Conservation (phyloP, 2,888 invertebrate species). For the Synergus gifuensis region DNA sequence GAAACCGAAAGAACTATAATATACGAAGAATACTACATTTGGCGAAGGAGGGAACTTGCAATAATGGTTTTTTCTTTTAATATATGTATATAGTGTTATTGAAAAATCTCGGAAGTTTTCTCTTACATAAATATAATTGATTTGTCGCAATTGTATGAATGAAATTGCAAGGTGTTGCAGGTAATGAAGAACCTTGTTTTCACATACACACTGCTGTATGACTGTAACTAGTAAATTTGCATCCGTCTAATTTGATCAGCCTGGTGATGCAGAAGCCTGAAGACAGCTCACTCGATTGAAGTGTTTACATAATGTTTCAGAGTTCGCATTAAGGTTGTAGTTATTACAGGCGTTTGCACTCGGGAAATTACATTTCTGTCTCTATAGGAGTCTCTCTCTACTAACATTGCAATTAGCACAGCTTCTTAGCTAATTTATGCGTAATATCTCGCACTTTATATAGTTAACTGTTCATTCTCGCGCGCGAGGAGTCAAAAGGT, state of each 20-base stretch:
- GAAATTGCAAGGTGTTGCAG: neutral
- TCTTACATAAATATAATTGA: neutral
- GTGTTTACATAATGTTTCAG: constrained; percentile 26
- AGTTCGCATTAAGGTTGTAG: constrained; percentile 11
- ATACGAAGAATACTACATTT: constrained; percentile 8
- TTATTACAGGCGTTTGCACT: constrained; percentile 6
- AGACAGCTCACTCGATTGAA: constrained; percentile 10
- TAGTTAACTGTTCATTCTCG: neutral
- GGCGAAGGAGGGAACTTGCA: neutral
- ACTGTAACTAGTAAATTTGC: constrained; percentile 26
- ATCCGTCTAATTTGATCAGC: constrained; percentile 36
- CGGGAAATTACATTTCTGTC: constrained; percentile 11
- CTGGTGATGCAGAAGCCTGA: neutral
- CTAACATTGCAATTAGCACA: neutral
- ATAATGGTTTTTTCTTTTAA: neutral
- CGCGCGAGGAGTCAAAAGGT: neutral
- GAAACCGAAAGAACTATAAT: constrained; percentile 16
- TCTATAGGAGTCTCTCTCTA: neutral
- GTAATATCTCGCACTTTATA: constrained; percentile 11
- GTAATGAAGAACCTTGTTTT: constrained; percentile 26
- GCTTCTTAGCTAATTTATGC: constrained; percentile 22
- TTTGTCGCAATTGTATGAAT: neutral
- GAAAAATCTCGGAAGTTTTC: neutral
- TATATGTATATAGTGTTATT: too few species aligned
- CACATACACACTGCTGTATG: neutral